Evolutionary conservation across 2,113 vertebrate species (phyloP).

Genomic region (Silurus glanis): DNA sequence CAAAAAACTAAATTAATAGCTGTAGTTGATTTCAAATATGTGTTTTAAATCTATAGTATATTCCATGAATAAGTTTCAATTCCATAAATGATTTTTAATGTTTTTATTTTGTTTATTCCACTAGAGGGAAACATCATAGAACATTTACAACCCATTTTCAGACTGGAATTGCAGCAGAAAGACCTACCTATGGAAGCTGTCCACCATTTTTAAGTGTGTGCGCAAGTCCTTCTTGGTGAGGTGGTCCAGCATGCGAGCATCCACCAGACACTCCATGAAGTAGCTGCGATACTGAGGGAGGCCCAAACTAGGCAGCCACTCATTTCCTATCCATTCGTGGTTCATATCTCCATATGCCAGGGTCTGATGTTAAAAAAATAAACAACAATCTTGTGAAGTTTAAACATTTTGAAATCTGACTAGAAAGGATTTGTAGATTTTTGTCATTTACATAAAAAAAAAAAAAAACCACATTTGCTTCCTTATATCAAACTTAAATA

Average conservation of each 20-base stretch:
- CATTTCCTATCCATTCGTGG: constrained; percentile 97
- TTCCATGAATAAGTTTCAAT: not conserved
- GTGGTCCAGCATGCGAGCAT: constrained; percentile 95
- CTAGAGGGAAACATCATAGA: not conserved
- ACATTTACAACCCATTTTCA: not conserved
- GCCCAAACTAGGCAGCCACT: constrained; percentile 94
- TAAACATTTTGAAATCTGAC: not conserved
- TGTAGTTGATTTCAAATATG: not conserved
- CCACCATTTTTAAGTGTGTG: constrained; percentile 96
- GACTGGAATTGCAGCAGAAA: constrained; percentile 30
- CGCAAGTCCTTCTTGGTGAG: constrained; percentile 97
- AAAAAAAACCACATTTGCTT: not conserved
- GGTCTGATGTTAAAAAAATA: constrained; percentile 70
- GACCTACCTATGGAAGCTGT: constrained; percentile 92
- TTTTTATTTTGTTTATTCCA: not conserved
- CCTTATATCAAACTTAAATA: not conserved
- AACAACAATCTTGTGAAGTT: not conserved
- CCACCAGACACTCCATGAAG: constrained; percentile 98
- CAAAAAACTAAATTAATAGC: not conserved
- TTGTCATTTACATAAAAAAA: not conserved
- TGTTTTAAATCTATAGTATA: not conserved
- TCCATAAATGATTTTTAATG: no score
- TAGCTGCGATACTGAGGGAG: constrained; percentile 96
- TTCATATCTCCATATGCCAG: constrained; percentile 98
- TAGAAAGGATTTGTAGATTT: not conserved